phyloP scores from a whole-genome alignment of 30 jellyfish, hydroid and myxozoan genomes.

The Cassiopea andromeda region DNA sequence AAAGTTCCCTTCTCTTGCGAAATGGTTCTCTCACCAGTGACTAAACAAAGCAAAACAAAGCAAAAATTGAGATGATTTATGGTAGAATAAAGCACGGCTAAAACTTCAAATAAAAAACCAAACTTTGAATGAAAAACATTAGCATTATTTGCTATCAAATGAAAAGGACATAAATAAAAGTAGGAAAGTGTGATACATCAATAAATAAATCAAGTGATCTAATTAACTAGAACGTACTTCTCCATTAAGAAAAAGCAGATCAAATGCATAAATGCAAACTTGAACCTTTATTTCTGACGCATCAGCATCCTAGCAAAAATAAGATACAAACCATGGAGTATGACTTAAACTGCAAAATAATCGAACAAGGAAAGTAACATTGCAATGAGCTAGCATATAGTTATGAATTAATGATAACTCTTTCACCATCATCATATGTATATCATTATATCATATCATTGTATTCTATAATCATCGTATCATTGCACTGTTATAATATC shows the following conservation, averaged over 20 bases:
- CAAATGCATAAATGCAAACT: slow-evolving; percentile 96
- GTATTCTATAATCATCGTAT: too few relatives aligned
- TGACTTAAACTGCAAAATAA: neutral
- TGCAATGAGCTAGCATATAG: neutral
- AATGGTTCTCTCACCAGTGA: slow-evolving; percentile 87
- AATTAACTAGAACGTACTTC: slow-evolving; percentile 53
- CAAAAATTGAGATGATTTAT: neutral
- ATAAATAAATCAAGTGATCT: neutral
- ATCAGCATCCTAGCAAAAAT: slow-evolving; percentile 80
- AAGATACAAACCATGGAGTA: neutral
- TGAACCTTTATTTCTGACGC: slow-evolving; percentile 89
- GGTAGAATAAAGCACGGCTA: neutral
- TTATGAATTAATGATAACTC: too few relatives aligned
- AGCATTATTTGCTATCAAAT: too few relatives aligned
- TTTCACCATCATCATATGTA: too few relatives aligned
- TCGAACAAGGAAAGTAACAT: neutral
- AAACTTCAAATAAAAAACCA: neutral
- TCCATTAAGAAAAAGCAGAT: slow-evolving; percentile 83
- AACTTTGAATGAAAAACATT: neutral
- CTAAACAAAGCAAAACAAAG: slow-evolving; percentile 33
- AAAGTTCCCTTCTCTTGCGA: slow-evolving; percentile 79
- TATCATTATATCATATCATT: too few relatives aligned
- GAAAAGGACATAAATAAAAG: neutral
- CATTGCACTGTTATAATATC: too few relatives aligned
- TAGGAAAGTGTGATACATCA: neutral